These are phyloP conservation scores for Neoarius graeffei DNA, from an alignment of 2,113 vertebrate species.

Conservation along the genomic window DNA sequence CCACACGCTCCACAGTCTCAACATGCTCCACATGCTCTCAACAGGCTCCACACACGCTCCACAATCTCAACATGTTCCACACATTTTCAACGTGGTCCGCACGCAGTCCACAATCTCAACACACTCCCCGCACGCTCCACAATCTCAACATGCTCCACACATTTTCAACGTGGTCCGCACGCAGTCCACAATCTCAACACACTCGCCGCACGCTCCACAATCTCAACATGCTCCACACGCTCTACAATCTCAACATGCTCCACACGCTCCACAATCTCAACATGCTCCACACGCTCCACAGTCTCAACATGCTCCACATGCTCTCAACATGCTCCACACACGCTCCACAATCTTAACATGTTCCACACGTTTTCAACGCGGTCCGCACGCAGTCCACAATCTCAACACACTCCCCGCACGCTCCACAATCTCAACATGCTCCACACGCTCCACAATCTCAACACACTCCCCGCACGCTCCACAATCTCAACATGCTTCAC, in stretches of 20 bases:
- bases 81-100: no score
- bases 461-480: not conserved
- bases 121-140: not conserved
- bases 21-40: not conserved
- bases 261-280: no score
- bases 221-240: slow-evolving; percentile 13
- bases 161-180: no score
- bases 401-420: not conserved
- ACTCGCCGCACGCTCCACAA: no score
- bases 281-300: not conserved
- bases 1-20: not conserved
- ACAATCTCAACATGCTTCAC: not conserved
- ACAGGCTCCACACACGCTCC: not conserved
- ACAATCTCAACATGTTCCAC: not conserved
- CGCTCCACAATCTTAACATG: not conserved
- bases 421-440: not conserved
- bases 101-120: no score
- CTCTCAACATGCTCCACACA: not conserved
- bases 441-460: not conserved
- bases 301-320: not conserved
- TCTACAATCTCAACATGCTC: no score
- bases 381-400: no score
- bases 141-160: no score
- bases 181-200: not conserved
- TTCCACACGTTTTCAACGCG: no score